Conservation (phyloP, 2,113 vertebrate genomes). For the Hemichromis elongatus region DNA sequence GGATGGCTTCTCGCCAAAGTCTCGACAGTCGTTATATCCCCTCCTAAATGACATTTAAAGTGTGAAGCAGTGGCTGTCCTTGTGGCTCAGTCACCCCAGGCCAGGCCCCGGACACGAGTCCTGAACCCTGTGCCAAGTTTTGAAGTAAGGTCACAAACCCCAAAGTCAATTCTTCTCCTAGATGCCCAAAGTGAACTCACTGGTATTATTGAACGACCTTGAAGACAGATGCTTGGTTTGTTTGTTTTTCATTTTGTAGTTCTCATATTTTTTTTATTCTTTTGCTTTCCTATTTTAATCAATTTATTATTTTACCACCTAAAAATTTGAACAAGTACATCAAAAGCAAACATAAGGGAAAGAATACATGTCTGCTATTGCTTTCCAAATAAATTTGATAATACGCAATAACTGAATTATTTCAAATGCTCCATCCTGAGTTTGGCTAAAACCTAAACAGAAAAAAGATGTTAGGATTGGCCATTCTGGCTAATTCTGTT, state of each 20-base stretch:
- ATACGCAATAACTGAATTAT: neutral
- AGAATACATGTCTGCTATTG: neutral
- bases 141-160: conserved; percentile 47
- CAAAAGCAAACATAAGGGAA: neutral
- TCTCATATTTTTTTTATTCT: neutral
- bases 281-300: neutral
- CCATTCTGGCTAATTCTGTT: neutral
- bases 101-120: conserved; percentile 16
- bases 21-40: conserved; percentile 56
- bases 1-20: conserved; percentile 57
- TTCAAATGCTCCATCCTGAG: neutral
- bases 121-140: conserved; percentile 45
- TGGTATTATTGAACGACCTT: conserved; percentile 51
- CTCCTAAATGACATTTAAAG: conserved; percentile 64
- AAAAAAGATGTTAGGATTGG: neutral
- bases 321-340: neutral
- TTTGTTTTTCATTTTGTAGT: neutral
- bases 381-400: neutral
- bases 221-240: conserved; percentile 4
- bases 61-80: conserved; percentile 66
- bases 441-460: neutral
- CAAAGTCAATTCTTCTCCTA: conserved; percentile 27
- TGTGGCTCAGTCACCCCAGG: conserved; percentile 58
- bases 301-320: neutral
- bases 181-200: conserved; percentile 22